Conservation (phyloP, 2,888 invertebrate species). For the Tiliacea citrago region DNA sequence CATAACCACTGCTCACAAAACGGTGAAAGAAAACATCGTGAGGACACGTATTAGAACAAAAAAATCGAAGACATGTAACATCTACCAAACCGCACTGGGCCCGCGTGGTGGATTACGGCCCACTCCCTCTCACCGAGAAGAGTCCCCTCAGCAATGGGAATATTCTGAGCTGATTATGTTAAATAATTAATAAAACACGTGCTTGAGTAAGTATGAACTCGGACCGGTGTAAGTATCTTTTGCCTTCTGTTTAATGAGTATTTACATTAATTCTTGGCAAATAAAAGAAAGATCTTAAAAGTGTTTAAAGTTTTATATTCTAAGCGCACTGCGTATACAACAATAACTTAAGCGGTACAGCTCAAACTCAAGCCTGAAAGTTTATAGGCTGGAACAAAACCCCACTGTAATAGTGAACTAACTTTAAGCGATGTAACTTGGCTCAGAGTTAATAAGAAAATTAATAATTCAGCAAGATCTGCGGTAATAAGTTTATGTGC, state of each 20-base stretch:
- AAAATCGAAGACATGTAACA: too few relatives aligned
- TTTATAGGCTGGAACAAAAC: slow-evolving; percentile 38
- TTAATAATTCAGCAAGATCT: slow-evolving; percentile 26
- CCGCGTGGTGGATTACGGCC: too few relatives aligned
- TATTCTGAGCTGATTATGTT: too few relatives aligned
- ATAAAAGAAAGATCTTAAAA: neutral
- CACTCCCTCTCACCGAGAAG: too few relatives aligned
- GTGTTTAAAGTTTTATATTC: slow-evolving; percentile 12
- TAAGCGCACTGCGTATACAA: slow-evolving; percentile 2
- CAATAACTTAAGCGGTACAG: slow-evolving; percentile 26
- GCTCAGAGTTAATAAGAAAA: slow-evolving; percentile 29
- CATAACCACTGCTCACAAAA: too few relatives aligned
- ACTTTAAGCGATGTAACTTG: slow-evolving; percentile 24
- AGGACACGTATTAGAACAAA: too few relatives aligned
- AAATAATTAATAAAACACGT: too few relatives aligned
- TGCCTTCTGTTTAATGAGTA: neutral
- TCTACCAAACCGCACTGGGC: too few relatives aligned
- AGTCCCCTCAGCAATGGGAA: too few relatives aligned
- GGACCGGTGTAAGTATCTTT: neutral
- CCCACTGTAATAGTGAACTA: slow-evolving; percentile 12
- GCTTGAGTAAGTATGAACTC: neutral
- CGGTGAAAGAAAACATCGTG: too few relatives aligned
- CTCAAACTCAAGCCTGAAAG: slow-evolving; percentile 23
- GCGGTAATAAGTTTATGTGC: neutral
- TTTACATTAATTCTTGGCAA: neutral